phyloP scores from a whole-genome alignment of 2,113 vertebrate genomes.

The Isichthys henryi region DNA sequence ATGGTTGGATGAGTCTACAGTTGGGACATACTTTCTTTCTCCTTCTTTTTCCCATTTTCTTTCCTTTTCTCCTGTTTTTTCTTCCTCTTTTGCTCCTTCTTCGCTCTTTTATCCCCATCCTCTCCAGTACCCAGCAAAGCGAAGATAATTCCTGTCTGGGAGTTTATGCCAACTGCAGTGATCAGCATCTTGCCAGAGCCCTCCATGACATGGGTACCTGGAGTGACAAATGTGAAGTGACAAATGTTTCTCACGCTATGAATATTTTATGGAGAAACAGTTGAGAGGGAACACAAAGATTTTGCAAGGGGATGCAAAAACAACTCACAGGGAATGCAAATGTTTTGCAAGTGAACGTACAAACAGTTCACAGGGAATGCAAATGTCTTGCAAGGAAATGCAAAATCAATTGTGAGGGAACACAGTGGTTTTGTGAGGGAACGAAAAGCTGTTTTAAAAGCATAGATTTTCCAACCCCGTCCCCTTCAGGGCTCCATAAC shows the following conservation, averaged over 20 bases:
- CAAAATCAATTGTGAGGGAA: background rate
- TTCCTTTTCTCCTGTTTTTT: conserved; percentile 37
- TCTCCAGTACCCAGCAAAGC: conserved; percentile 81
- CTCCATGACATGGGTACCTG: conserved; percentile 98
- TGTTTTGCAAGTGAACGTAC: background rate
- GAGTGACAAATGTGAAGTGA: conserved; percentile 12
- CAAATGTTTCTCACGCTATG: background rate
- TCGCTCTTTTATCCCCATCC: conserved; percentile 71
- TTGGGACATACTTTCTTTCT: conserved; percentile 60
- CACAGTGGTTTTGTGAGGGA: background rate
- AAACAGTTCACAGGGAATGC: background rate
- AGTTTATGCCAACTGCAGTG: conserved; percentile 89
- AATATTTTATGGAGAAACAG: background rate
- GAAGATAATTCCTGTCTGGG: conserved; percentile 96
- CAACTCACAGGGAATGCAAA: background rate
- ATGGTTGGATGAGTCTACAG: background rate
- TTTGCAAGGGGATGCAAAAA: background rate
- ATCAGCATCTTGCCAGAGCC: conserved; percentile 93
- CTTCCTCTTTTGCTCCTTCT: conserved; percentile 39
- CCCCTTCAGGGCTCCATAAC: background rate
- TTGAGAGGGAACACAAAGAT: background rate
- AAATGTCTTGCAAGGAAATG: background rate
- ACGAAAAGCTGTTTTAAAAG: background rate
- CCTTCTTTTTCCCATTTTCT: conserved; percentile 54
- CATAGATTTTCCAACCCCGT: background rate